Percentiles rank a stretch among this genome's conserved stretches.
These are phyloP conservation scores for Salvelinus fontinalis DNA, from an alignment of 2,113 vertebrate species.

Conservation along the genomic window DNA sequence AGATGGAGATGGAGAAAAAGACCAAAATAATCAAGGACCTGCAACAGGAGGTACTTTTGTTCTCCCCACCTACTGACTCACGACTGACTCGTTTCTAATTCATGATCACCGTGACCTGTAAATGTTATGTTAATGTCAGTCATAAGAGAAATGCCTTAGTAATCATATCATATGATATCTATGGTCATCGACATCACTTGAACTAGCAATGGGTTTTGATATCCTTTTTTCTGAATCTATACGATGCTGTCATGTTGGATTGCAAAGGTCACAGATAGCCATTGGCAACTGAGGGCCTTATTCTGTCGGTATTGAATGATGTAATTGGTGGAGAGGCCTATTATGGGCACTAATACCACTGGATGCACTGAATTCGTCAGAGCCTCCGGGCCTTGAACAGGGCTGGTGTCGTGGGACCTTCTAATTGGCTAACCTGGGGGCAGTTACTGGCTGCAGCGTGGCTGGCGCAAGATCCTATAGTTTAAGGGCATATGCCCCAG, in stretches of 20 bases:
- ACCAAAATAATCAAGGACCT: slow-evolving; percentile 96
- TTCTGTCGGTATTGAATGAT: neutral
- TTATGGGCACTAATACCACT: neutral
- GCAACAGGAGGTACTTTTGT: slow-evolving; percentile 87
- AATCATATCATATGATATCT: no score
- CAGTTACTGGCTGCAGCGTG: neutral
- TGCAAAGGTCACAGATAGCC: neutral
- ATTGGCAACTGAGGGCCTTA: neutral
- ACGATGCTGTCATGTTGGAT: neutral
- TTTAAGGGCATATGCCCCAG: slow-evolving; percentile 1
- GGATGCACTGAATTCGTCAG: neutral
- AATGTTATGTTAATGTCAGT: no score
- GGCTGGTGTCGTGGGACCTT: neutral
- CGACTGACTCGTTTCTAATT: no score
- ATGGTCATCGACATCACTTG: no score
- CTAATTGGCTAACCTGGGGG: slow-evolving; percentile 4
- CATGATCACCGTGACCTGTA: no score
- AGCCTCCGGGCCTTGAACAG: neutral
- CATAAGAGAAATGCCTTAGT: no score
- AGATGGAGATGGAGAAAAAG: slow-evolving; percentile 97
- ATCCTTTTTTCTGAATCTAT: no score
- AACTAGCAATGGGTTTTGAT: no score
- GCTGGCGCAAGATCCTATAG: neutral
- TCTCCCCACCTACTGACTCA: no score
- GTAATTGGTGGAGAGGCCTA: neutral